Percentiles rank a stretch among this genome's conserved stretches.
These are phyloP conservation scores for Anthrax anthrax DNA, from an alignment of 2,888 invertebrate species.

Conservation along the genomic window DNA sequence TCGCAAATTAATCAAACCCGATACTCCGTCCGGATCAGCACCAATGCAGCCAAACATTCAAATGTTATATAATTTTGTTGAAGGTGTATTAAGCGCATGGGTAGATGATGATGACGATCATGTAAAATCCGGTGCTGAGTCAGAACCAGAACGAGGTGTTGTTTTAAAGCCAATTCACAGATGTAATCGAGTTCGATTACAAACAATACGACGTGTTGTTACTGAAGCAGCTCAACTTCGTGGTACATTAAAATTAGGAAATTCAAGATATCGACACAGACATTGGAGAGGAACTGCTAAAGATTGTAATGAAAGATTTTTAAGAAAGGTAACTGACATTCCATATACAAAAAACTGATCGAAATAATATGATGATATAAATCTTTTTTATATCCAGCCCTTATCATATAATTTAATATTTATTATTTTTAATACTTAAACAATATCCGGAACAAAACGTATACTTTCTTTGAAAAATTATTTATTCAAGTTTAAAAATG, in stretches of 20 bases:
- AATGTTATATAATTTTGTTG: constrained; percentile 68
- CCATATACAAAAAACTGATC: too few species aligned
- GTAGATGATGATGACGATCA: constrained; percentile 47
- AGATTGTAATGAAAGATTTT: constrained; percentile 76
- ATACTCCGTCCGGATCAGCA: constrained; percentile 32
- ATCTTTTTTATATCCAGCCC: too few species aligned
- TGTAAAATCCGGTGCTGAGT: constrained; percentile 57
- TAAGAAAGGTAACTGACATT: constrained; percentile 62
- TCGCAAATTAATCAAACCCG: constrained; percentile 41
- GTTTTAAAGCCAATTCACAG: constrained; percentile 30
- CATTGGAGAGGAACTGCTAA: constrained; percentile 77
- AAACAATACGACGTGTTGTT: constrained; percentile 53
- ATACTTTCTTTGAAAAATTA: background rate
- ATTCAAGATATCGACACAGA: constrained; percentile 58
- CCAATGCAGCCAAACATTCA: constrained; percentile 60
- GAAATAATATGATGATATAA: too few species aligned
- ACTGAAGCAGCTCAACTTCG: constrained; percentile 54
- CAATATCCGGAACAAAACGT: background rate
- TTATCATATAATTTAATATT: too few species aligned
- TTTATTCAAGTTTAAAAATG: background rate
- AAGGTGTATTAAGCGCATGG: constrained; percentile 65
- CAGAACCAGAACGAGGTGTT: constrained; percentile 54
- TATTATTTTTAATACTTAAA: too few species aligned
- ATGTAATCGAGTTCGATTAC: constrained; percentile 47
- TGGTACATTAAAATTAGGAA: constrained; percentile 51